A percentile compares a stretch with the other conserved stretches of the same genome.
These are phyloP conservation scores for Nomada lathburiana DNA, from an alignment of 2,888 invertebrate species.

Conservation along the genomic window DNA sequence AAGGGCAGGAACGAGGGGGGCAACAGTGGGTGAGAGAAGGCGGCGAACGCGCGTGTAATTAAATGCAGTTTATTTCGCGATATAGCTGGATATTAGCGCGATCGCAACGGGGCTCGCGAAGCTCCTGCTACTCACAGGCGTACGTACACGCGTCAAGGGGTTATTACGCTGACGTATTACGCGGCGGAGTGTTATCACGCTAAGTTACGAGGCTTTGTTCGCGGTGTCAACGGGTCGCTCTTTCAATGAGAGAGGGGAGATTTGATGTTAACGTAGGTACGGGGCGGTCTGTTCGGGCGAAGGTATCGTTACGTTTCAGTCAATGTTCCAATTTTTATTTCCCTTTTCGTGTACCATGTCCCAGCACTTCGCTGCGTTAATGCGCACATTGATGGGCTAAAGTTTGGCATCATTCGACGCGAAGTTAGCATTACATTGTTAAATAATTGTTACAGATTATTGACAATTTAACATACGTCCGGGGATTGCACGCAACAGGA, in stretches of 20 bases:
- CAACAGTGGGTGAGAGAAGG: neutral
- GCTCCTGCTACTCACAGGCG: neutral
- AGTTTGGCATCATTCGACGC: too few species aligned
- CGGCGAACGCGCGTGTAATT: slow-evolving; percentile 39
- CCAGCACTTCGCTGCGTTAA: too few species aligned
- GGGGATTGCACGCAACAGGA: too few species aligned
- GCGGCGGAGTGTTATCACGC: slow-evolving; percentile 4
- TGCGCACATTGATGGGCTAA: too few species aligned
- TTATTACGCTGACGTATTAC: slow-evolving; percentile 40
- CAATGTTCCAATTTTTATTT: too few species aligned
- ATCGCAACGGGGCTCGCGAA: slow-evolving; percentile 27
- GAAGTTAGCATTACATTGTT: too few species aligned
- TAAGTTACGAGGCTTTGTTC: slow-evolving; percentile 16
- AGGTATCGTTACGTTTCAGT: too few species aligned
- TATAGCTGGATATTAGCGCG: slow-evolving; percentile 43
- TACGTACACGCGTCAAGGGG: slow-evolving; percentile 26
- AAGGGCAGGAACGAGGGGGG: neutral
- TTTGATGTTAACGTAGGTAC: too few species aligned
- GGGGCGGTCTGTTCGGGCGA: too few species aligned
- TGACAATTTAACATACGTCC: too few species aligned
- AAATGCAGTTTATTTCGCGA: slow-evolving; percentile 52
- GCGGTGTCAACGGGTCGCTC: neutral
- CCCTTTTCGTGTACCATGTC: too few species aligned
- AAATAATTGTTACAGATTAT: too few species aligned
- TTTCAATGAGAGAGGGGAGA: neutral